Evolutionary conservation across 2,113 vertebrate genomes (phyloP).

Genomic region (Oncorhynchus nerka): DNA sequence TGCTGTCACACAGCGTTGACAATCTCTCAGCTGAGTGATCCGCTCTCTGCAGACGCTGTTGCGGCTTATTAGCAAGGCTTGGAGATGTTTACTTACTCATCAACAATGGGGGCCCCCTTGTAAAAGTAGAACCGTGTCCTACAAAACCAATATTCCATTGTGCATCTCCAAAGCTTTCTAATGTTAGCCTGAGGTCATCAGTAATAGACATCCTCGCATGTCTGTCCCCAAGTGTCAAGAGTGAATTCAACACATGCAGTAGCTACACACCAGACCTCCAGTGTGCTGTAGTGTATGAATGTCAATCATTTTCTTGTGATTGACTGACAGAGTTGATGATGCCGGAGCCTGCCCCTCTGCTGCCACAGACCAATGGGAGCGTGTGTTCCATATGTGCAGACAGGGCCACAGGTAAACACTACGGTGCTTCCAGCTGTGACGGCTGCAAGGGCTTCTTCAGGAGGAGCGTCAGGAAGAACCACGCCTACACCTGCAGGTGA

Average conservation of each 20-base stretch:
- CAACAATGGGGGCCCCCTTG: conserved; percentile 23
- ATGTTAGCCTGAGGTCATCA: conserved; percentile 3
- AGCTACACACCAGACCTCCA: background rate
- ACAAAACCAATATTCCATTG: conserved; percentile 17
- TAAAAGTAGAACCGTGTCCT: conserved; percentile 1
- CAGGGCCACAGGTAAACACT: conserved; percentile 82
- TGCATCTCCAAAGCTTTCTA: conserved; percentile 3
- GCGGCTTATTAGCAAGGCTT: conserved; percentile 24
- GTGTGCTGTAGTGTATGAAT: background rate
- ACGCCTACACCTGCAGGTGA: conserved; percentile 84
- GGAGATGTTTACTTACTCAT: conserved; percentile 46
- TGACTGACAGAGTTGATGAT: conserved; percentile 37
- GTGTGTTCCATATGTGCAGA: conserved; percentile 81
- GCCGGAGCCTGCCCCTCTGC: conserved; percentile 25
- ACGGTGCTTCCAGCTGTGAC: conserved; percentile 79
- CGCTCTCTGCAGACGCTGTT: conserved; percentile 18
- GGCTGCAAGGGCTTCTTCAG: conserved; percentile 87
- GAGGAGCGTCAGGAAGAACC: conserved; percentile 81
- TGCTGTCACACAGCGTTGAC: conserved; percentile 25
- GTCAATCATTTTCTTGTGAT: conserved; percentile 8
- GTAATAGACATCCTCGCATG: background rate
- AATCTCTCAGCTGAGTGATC: conserved; percentile 24
- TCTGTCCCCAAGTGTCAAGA: background rate
- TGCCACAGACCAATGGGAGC: conserved; percentile 20
- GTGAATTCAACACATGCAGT: background rate